Evolutionary conservation across 2,113 vertebrate species (phyloP).

Genomic region (Manacus vitellinus): DNA sequence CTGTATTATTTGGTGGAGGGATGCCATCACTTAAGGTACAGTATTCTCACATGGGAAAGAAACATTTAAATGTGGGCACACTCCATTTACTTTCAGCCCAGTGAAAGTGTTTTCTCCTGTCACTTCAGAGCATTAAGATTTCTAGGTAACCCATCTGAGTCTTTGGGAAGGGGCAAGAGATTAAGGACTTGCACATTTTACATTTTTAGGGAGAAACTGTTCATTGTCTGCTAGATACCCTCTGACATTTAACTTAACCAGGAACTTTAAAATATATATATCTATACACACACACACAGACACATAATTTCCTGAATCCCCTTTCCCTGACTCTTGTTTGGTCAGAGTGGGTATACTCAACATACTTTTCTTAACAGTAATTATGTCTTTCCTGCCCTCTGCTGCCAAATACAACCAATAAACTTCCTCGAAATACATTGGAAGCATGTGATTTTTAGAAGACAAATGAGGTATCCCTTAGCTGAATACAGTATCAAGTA

Average conservation of each 20-base stretch:
- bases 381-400: background rate
- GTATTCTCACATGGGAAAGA: background rate
- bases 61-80: background rate
- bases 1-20: background rate
- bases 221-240: background rate
- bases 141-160: background rate
- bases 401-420: background rate
- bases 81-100: background rate
- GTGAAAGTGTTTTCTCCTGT: background rate
- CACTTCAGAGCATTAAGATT: background rate
- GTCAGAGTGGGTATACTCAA: background rate
- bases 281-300: background rate
- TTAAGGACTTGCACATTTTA: background rate
- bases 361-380: background rate
- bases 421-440: background rate
- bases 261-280: background rate
- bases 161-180: background rate
- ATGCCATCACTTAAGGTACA: background rate
- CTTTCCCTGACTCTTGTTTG: background rate
- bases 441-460: background rate
- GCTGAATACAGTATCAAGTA: constrained; percentile 31
- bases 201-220: background rate
- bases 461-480: constrained; percentile 35
- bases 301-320: background rate
- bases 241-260: background rate